Conservation (phyloP, 2,797 vertebrate species). For the Hyperoplus immaculatus region DNA sequence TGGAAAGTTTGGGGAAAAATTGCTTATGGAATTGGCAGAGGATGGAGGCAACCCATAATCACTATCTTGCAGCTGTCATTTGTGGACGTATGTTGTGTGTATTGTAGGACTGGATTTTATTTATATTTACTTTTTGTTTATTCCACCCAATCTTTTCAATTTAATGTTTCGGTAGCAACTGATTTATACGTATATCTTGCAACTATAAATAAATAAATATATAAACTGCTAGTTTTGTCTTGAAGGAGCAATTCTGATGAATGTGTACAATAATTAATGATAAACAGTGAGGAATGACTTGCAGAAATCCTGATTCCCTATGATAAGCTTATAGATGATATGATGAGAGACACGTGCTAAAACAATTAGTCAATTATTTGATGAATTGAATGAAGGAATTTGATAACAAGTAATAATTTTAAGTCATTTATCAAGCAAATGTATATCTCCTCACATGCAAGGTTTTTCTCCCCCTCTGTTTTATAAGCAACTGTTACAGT, state of each 20-base stretch:
- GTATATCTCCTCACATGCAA: background rate
- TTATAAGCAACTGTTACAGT: too few relatives aligned
- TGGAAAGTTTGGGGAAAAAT: slow-evolving; percentile 54
- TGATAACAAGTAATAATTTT: background rate
- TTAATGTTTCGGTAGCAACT: background rate
- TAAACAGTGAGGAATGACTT: background rate
- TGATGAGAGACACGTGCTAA: background rate
- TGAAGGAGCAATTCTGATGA: background rate
- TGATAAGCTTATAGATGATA: background rate
- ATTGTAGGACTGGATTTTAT: background rate
- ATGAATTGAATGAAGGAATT: background rate
- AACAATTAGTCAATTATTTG: background rate
- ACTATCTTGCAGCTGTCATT: slow-evolving; percentile 65
- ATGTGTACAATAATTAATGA: background rate
- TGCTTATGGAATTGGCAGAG: slow-evolving; percentile 63
- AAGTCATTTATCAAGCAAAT: background rate
- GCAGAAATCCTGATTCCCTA: background rate
- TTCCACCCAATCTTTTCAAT: background rate
- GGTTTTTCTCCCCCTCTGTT: too few relatives aligned
- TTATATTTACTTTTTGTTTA: background rate
- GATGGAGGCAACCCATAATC: slow-evolving; percentile 66
- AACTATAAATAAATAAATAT: background rate
- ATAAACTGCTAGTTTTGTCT: background rate
- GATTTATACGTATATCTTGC: background rate
- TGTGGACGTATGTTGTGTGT: slow-evolving; percentile 46